Base-by-base conservation (phyloP, 2,888 invertebrate species). In the Drosophila macrospina region DNA sequence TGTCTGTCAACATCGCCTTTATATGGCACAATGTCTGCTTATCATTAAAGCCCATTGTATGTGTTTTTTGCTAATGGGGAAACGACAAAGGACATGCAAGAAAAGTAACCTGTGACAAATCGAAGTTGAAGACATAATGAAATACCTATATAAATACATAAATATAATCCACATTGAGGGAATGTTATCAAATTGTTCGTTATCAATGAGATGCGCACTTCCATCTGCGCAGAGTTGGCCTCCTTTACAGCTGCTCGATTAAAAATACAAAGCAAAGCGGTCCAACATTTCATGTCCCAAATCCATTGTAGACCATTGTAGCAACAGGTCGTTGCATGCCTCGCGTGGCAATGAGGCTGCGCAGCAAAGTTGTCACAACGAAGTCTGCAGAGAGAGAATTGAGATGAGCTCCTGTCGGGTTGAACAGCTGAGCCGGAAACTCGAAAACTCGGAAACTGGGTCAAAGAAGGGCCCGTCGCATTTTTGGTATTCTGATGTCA, bases 271-370 rank as follows among this genome's bases (percentile, higher is more conserved):
- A 34, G 20, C 51, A 36, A 11, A 62, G 39, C 45, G 54, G 61
- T 48, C 36, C 50, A 10, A 36, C 32, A 34, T 5, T 30, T 37
- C 50, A 13, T 30, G 15, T 6, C 34, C 20, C 34, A 15, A 36
- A 47, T 41, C 24, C 32, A 5, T 15, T 10, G 28, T 39, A 28
- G 26, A 15, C 24, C 10, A n/a, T n/a, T n/a, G n/a, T n/a, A n/a
- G 42, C 86, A 75, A 86, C 83, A 83, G 69, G 86, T 83, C 48
- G 63, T 48, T 55, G 72, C 48, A 39, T 36, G 15, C 30, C 37
- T 32, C n/a, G 6, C 26, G 6, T 11, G 34, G 24, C 42, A 65
- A 55, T 52, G 89, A 90, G 81, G 87, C 89, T 89, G 87, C 83
- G 83, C 89, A 64, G 59, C 20, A 48, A 61, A 64, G 60, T 64